These are phyloP conservation scores for Dendrocincla fuliginosa DNA, from an alignment of 2,797 vertebrate genomes.

Conservation along the genomic window DNA sequence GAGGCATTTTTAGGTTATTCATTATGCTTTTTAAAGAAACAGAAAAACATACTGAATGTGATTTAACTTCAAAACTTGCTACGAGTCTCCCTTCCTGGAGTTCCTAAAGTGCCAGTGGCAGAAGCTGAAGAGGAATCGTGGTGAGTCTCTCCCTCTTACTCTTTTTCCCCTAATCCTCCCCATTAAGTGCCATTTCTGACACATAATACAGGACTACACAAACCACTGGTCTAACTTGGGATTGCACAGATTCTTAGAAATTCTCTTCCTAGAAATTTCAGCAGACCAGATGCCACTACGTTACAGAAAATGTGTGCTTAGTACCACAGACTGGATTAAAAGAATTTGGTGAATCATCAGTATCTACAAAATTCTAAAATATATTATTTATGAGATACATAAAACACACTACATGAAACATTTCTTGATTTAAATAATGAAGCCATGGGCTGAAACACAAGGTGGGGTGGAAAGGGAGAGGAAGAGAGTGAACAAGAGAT, in stretches of 20 bases:
- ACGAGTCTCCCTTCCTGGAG: neutral
- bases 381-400: neutral
- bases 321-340: neutral
- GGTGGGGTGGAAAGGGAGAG: neutral
- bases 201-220: neutral
- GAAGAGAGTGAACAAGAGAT: neutral
- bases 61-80: neutral
- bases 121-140: neutral
- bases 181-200: neutral
- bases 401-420: neutral
- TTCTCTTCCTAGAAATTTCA: conserved; percentile 15
- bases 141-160: neutral
- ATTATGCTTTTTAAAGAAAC: neutral
- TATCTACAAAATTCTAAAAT: neutral
- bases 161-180: neutral
- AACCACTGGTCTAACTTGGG: neutral
- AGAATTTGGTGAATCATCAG: neutral
- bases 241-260: neutral
- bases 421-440: neutral
- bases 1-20: neutral
- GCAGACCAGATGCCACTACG: neutral
- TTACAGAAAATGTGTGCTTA: neutral
- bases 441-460: neutral
- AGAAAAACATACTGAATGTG: neutral
- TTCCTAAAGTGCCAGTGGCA: neutral